Evolutionary conservation across 2,888 invertebrate species (phyloP).

Genomic region (Amaurobius ferox): DNA sequence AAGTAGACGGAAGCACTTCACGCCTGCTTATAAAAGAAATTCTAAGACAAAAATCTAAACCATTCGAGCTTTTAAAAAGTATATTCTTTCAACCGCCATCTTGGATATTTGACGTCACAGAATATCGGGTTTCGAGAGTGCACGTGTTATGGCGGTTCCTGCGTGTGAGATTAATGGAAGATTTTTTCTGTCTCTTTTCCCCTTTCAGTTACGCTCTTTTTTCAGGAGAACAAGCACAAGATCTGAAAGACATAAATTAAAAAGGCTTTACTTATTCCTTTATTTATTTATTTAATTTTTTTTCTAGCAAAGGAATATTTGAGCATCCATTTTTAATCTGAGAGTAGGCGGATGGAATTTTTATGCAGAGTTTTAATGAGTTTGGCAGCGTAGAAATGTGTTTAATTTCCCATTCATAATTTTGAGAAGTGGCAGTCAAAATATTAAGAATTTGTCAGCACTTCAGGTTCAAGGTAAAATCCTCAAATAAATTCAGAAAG

Average conservation of each 20-base stretch:
- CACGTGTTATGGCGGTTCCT: not conserved
- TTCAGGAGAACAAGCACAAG: not conserved
- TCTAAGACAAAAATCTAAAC: not conserved
- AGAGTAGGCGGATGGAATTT: not conserved
- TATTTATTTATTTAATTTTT: not conserved
- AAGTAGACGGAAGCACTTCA: not conserved
- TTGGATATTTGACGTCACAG: not conserved
- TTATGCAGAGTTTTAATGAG: not conserved
- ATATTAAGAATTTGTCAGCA: too few relatives aligned
- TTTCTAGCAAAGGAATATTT: not conserved
- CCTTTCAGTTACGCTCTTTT: not conserved
- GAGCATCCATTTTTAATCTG: not conserved
- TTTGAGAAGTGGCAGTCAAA: not conserved
- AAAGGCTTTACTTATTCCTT: not conserved
- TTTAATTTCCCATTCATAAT: conserved; percentile 8
- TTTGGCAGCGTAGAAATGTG: not conserved
- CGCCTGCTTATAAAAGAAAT: not conserved
- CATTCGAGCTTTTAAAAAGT: not conserved
- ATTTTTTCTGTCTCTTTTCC: not conserved
- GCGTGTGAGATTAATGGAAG: conserved; percentile 2
- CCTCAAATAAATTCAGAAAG: too few relatives aligned
- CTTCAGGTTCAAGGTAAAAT: too few relatives aligned
- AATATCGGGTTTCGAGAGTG: conserved; percentile 1
- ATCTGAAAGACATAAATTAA: conserved; percentile 8
- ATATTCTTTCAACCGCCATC: not conserved